phyloP scores from a whole-genome alignment of 2,888 invertebrate species.

The Hydrotaea diabolus region DNA sequence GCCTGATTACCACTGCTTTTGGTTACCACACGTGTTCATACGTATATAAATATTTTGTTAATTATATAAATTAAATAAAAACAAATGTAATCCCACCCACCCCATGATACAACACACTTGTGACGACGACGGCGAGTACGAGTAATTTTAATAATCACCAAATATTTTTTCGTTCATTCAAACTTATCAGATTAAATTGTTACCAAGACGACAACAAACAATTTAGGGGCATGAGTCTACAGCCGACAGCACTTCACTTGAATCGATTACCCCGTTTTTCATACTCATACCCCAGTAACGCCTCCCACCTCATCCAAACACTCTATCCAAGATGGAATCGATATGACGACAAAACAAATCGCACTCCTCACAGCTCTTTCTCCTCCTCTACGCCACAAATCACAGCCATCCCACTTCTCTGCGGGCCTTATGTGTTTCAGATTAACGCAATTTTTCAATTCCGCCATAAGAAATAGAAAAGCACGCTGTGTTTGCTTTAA shows the following conservation, averaged over 20 bases:
- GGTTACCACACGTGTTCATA: too few relatives aligned
- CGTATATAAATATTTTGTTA: not conserved
- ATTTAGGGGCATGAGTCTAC: not conserved
- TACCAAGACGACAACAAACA: conserved; percentile 1
- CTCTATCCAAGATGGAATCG: too few relatives aligned
- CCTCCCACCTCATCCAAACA: not conserved
- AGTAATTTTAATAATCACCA: not conserved
- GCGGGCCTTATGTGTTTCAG: too few relatives aligned
- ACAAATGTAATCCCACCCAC: not conserved
- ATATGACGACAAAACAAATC: too few relatives aligned
- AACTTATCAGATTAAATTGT: conserved; percentile 32
- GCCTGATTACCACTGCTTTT: too few relatives aligned
- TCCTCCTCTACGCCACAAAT: too few relatives aligned
- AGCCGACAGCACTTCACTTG: not conserved
- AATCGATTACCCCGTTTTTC: conserved; percentile 6
- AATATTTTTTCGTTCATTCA: conserved; percentile 10
- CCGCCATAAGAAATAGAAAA: too few relatives aligned
- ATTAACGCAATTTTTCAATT: not conserved
- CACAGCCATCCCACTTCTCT: too few relatives aligned
- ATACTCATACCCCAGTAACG: not conserved
- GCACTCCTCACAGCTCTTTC: too few relatives aligned
- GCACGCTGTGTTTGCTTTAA: not conserved
- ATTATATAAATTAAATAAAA: conserved; percentile 9
- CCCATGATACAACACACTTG: not conserved
- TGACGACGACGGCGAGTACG: not conserved